These are phyloP conservation scores for Platysteira castanea DNA, from an alignment of 2,113 vertebrate genomes.

Conservation along the genomic window DNA sequence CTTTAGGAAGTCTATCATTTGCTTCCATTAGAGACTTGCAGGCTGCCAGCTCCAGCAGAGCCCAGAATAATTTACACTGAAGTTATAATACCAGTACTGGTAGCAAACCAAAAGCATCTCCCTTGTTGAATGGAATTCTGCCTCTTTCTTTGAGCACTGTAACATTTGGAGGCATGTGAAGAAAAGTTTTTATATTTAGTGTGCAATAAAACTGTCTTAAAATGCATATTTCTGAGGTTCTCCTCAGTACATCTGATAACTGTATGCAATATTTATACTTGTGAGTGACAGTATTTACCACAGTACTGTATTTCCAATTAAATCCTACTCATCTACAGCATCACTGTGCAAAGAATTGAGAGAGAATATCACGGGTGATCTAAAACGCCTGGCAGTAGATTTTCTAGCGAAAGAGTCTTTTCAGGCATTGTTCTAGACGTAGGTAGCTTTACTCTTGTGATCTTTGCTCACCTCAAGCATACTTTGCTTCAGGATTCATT, in stretches of 20 bases:
- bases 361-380: background rate
- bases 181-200: background rate
- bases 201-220: background rate
- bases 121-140: background rate
- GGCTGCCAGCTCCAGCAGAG: background rate
- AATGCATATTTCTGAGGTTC: background rate
- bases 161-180: background rate
- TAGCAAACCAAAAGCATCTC: background rate
- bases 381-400: background rate
- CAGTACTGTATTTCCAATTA: background rate
- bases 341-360: background rate
- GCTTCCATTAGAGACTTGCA: constrained; percentile 33
- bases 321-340: background rate
- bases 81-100: background rate
- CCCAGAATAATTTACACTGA: background rate
- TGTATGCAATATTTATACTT: background rate
- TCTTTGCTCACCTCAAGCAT: background rate
- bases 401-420: background rate
- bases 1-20: constrained; percentile 59
- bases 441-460: background rate
- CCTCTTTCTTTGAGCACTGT: background rate
- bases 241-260: background rate
- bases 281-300: background rate
- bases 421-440: background rate
- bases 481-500: background rate